These are phyloP conservation scores for Peromyscus aztecus DNA, from an alignment of 2,797 vertebrate genomes.

Conservation along the genomic window DNA sequence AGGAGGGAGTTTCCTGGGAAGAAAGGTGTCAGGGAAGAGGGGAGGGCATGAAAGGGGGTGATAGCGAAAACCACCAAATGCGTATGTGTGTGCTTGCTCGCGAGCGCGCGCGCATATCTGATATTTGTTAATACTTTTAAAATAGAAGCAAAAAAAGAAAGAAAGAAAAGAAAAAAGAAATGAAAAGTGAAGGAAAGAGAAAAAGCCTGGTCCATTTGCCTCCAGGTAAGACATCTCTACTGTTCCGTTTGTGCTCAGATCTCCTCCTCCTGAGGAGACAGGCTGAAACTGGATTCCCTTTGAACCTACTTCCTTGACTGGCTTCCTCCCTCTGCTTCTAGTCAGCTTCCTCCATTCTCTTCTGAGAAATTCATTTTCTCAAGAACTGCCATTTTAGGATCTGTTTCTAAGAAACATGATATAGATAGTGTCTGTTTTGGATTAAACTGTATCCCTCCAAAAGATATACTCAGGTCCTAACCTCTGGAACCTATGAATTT, in stretches of 20 bases:
- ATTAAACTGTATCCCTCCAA: neutral
- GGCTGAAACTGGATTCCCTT: neutral
- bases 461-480: neutral
- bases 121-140: neutral
- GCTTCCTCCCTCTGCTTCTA: neutral
- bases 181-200: neutral
- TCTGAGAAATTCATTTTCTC: constrained; percentile 16
- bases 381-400: neutral
- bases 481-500: neutral
- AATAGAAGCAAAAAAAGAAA: neutral
- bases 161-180: neutral
- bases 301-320: neutral
- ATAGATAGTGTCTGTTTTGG: neutral
- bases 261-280: neutral
- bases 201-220: neutral
- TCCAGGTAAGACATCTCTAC: neutral
- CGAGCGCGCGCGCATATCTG: too few relatives aligned
- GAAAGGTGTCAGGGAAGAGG: neutral
- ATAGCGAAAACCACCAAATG: neutral
- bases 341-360: neutral
- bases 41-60: too few relatives aligned
- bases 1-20: neutral
- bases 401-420: constrained; percentile 28
- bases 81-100: too few relatives aligned
- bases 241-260: neutral